These are phyloP conservation scores for Pygoscelis adeliae DNA, from an alignment of 2,113 vertebrate species.

Conservation along the genomic window DNA sequence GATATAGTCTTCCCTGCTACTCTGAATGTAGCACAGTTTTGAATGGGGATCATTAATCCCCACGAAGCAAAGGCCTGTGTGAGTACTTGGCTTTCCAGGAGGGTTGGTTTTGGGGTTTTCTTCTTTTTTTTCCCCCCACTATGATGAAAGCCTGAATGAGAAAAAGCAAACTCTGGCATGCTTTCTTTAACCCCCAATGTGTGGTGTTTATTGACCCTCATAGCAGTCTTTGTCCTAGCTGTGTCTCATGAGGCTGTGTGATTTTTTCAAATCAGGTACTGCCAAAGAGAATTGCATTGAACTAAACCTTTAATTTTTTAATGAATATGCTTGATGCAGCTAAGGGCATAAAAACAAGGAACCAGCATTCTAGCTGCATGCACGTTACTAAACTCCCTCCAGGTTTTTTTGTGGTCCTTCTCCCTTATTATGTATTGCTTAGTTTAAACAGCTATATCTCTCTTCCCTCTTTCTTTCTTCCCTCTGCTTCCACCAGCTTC, in stretches of 20 bases:
- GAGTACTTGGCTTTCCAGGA: neutral
- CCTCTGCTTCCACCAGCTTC: neutral
- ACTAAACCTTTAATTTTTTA: neutral
- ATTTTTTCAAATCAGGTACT: neutral
- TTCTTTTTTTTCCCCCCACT: no score
- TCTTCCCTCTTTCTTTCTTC: neutral
- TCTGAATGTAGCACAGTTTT: neutral
- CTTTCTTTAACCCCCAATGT: neutral
- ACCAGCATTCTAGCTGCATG: neutral
- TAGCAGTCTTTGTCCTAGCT: neutral
- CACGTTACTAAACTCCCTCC: neutral
- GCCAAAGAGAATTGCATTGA: neutral
- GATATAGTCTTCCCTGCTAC: neutral
- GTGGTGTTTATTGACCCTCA: neutral
- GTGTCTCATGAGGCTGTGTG: neutral
- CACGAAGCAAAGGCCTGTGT: neutral
- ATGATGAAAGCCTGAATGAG: neutral
- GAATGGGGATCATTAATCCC: slow-evolving; percentile 1
- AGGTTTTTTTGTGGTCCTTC: neutral
- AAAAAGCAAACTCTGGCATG: neutral
- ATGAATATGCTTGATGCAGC: neutral
- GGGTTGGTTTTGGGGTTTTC: neutral
- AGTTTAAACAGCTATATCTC: neutral
- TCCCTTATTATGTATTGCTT: neutral
- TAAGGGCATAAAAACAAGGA: neutral